Percentiles rank a stretch among this genome's conserved stretches.
Evolutionary conservation across 2,888 invertebrate species (phyloP).

Genomic region (Parnassius orleans): DNA sequence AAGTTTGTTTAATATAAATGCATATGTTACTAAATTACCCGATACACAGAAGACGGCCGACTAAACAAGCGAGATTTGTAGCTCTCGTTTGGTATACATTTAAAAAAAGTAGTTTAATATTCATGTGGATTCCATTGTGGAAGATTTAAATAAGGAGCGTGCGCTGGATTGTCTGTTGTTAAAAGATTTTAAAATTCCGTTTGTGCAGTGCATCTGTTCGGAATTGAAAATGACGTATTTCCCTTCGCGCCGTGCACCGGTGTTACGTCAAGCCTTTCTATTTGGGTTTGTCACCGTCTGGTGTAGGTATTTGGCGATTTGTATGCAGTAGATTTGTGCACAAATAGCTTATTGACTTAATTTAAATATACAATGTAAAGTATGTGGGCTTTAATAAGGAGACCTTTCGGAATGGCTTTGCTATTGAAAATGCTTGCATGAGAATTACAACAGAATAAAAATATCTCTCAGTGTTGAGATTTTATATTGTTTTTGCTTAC

Average conservation of each 20-base stretch:
- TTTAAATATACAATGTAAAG: too few species aligned
- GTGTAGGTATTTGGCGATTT: not conserved
- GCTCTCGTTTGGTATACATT: constrained; percentile 5
- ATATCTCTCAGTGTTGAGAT: too few species aligned
- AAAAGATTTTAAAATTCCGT: constrained; percentile 24
- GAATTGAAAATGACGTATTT: constrained; percentile 30
- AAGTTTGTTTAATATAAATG: too few species aligned
- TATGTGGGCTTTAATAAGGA: too few species aligned
- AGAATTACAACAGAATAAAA: too few species aligned
- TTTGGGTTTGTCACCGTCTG: constrained; percentile 1
- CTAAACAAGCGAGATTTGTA: not conserved
- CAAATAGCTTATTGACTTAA: too few species aligned
- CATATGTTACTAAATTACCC: too few species aligned
- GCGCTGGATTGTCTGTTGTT: constrained; percentile 13
- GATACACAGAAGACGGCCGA: too few species aligned
- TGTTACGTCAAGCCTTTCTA: constrained; percentile 20
- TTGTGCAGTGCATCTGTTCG: constrained; percentile 21
- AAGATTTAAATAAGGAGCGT: constrained; percentile 23
- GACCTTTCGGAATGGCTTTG: too few species aligned
- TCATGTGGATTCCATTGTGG: constrained; percentile 16
- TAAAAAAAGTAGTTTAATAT: constrained; percentile 16
- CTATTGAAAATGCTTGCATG: too few species aligned
- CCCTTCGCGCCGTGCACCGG: constrained; percentile 11
- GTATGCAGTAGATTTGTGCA: not conserved
- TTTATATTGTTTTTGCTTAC: too few species aligned